Evolutionary conservation across 2,113 vertebrate species (phyloP).

Genomic region (Hydrochoerus hydrochaeris): DNA sequence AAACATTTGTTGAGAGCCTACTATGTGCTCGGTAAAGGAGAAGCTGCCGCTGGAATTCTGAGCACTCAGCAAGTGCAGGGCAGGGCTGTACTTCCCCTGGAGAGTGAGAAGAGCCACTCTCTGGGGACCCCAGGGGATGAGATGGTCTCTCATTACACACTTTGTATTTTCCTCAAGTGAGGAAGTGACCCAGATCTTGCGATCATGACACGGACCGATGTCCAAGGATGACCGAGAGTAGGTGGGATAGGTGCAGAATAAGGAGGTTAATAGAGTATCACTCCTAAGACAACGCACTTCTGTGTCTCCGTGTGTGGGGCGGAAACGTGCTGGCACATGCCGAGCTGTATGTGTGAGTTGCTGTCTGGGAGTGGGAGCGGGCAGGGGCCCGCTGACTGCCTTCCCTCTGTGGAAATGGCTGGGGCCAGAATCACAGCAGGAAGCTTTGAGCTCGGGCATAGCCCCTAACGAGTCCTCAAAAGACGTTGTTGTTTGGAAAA

Average conservation of each 20-base stretch:
- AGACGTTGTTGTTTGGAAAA: not conserved
- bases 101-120: no score
- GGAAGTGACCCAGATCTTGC: not conserved
- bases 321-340: no score
- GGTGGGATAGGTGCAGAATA: not conserved
- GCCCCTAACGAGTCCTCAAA: not conserved
- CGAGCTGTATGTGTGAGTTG: not conserved
- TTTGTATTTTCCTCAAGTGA: not conserved
- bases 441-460: not conserved
- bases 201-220: not conserved
- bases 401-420: not conserved
- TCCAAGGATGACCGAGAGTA: not conserved
- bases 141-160: not conserved
- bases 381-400: no score
- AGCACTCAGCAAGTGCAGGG: not conserved
- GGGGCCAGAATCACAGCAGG: not conserved
- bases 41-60: not conserved
- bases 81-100: not conserved
- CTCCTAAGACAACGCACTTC: not conserved
- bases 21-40: not conserved
- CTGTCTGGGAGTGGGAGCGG: not conserved
- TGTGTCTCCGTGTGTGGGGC: not conserved
- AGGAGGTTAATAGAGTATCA: not conserved
- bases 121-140: accelerated
- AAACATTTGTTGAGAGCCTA: not conserved